These are phyloP conservation scores for Coendou prehensilis DNA, from an alignment of 2,797 vertebrate genomes.

Conservation along the genomic window DNA sequence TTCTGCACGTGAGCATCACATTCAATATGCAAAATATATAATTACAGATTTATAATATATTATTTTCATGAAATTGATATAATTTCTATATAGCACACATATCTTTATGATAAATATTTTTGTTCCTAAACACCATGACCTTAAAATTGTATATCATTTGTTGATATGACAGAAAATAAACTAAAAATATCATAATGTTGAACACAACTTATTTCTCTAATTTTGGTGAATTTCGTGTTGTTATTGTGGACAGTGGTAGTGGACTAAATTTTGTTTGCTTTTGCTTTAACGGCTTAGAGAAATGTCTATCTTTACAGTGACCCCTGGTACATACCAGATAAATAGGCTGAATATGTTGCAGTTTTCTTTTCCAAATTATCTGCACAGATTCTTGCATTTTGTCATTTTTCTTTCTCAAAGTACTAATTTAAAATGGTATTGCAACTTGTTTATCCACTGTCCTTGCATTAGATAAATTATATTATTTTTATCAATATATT, in stretches of 20 bases:
- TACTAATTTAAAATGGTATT: neutral
- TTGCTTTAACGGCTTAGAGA: neutral
- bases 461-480: neutral
- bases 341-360: neutral
- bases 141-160: neutral
- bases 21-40: neutral
- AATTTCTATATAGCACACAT: neutral
- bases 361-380: neutral
- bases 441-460: neutral
- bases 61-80: neutral
- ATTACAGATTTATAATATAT: neutral
- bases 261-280: constrained; percentile 17
- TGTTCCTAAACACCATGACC: neutral
- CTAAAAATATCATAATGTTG: constrained; percentile 15
- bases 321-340: neutral
- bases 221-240: neutral
- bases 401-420: constrained; percentile 18
- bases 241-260: neutral
- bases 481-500: constrained; percentile 8
- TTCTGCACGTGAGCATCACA: neutral
- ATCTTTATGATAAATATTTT: neutral
- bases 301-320: neutral
- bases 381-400: neutral
- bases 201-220: neutral
- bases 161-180: neutral